These are phyloP conservation scores for Eupithecia tripunctaria DNA, from an alignment of 2,888 invertebrate species.

Conservation along the genomic window DNA sequence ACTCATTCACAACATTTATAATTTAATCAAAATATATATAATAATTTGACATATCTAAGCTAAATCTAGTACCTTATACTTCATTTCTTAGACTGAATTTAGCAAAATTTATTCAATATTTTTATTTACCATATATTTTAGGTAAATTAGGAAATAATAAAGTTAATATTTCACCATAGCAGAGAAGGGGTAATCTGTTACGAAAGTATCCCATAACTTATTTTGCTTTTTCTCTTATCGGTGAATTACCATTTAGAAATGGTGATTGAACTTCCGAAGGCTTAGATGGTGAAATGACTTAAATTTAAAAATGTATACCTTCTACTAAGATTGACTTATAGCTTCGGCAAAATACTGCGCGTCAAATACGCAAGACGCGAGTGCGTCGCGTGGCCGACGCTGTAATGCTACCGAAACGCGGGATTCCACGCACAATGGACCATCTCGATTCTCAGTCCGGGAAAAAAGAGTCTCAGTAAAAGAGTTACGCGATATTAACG, in stretches of 20 bases:
- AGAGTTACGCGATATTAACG: not conserved
- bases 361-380: not conserved
- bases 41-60: slow-evolving; percentile 4
- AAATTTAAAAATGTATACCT: not conserved
- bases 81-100: slow-evolving; percentile 34
- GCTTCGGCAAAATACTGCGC: not conserved
- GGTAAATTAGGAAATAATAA: not conserved
- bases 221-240: not conserved
- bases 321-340: not conserved
- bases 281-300: not conserved
- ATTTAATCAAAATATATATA: not conserved
- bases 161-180: not conserved
- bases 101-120: slow-evolving; percentile 12
- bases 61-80: not conserved
- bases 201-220: not conserved
- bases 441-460: too few relatives aligned
- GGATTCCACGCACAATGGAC: too few relatives aligned
- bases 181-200: not conserved
- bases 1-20: not conserved
- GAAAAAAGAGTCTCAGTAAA: too few relatives aligned
- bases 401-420: not conserved
- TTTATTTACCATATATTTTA: slow-evolving; percentile 10
- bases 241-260: not conserved
- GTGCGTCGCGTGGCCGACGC: not conserved
- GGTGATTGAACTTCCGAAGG: not conserved